Percentiles rank a stretch among this genome's conserved stretches.
phyloP scores from a whole-genome alignment of 2,888 invertebrate genomes.

The Sphecodes monilicornis region DNA sequence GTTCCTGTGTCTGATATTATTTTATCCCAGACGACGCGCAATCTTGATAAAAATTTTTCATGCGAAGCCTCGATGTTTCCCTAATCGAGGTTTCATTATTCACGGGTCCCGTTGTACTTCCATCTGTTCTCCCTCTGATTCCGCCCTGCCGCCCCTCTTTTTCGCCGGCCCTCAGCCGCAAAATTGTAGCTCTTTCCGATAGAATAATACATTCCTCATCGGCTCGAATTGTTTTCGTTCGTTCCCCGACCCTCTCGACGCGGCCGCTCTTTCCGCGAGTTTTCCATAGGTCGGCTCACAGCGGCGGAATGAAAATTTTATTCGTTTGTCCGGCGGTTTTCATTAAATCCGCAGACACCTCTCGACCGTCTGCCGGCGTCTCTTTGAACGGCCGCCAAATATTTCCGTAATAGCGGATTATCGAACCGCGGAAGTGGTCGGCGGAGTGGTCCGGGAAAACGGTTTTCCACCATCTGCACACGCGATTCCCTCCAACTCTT shows the following conservation, averaged over 20 bases:
- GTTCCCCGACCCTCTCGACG: slow-evolving; percentile 28
- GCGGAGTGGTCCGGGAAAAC: not conserved
- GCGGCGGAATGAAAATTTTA: slow-evolving; percentile 68
- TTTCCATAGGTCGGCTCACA: slow-evolving; percentile 48
- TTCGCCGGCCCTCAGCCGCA: slow-evolving; percentile 1
- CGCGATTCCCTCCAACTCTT: not conserved
- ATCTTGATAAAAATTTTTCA: slow-evolving; percentile 28
- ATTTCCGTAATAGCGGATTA: slow-evolving; percentile 70
- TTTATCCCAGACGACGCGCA: not conserved
- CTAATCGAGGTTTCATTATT: slow-evolving; percentile 58
- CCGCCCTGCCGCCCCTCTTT: not conserved
- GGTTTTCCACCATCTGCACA: not conserved
- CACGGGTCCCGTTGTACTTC: slow-evolving; percentile 17
- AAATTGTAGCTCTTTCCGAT: slow-evolving; percentile 49
- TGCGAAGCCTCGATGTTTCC: slow-evolving; percentile 42
- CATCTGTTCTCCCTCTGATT: slow-evolving; percentile 8
- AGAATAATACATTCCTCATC: slow-evolving; percentile 59
- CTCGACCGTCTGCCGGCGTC: slow-evolving; percentile 57
- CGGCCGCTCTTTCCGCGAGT: slow-evolving; percentile 50
- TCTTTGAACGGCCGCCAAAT: slow-evolving; percentile 69
- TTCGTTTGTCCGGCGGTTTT: slow-evolving; percentile 69
- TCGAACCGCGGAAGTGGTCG: slow-evolving; percentile 62
- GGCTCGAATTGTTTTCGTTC: slow-evolving; percentile 55
- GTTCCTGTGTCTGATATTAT: not conserved
- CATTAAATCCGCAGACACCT: slow-evolving; percentile 73